These are phyloP conservation scores for Upupa epops DNA, from an alignment of 2,113 vertebrate genomes.

Conservation along the genomic window DNA sequence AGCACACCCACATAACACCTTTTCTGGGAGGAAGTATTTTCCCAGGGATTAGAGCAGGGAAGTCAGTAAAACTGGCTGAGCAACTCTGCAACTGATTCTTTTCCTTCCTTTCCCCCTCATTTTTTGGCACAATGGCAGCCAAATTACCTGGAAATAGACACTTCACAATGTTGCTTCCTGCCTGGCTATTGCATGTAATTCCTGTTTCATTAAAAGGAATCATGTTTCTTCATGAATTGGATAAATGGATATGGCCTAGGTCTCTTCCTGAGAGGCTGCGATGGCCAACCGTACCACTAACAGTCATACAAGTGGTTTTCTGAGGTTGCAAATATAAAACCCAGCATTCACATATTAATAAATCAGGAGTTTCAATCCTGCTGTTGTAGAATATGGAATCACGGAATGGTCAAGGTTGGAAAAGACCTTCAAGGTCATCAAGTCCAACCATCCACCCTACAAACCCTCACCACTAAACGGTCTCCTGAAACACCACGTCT, in stretches of 20 bases:
- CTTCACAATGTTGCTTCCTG: background rate
- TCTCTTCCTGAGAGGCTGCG: background rate
- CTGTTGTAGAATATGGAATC: background rate
- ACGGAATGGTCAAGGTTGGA: no score
- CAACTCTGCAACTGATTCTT: background rate
- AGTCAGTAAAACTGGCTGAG: slow-evolving; percentile 1
- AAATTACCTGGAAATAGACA: background rate
- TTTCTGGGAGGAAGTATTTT: slow-evolving; percentile 59
- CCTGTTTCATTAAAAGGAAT: background rate
- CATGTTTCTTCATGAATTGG: background rate
- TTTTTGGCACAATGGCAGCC: background rate
- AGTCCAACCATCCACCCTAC: no score
- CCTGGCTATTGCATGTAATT: background rate
- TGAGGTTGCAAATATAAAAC: background rate
- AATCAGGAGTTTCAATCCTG: background rate
- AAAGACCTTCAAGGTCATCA: no score
- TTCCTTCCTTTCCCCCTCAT: background rate
- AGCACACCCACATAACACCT: slow-evolving; percentile 56
- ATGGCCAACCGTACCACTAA: background rate
- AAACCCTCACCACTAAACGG: no score
- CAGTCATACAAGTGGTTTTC: background rate
- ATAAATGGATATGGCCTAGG: background rate
- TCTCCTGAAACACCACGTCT: no score
- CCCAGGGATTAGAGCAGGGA: background rate
- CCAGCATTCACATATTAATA: background rate